These are phyloP conservation scores for Ptychobarbus kaznakovi DNA, from an alignment of 2,797 vertebrate species.

Conservation along the genomic window DNA sequence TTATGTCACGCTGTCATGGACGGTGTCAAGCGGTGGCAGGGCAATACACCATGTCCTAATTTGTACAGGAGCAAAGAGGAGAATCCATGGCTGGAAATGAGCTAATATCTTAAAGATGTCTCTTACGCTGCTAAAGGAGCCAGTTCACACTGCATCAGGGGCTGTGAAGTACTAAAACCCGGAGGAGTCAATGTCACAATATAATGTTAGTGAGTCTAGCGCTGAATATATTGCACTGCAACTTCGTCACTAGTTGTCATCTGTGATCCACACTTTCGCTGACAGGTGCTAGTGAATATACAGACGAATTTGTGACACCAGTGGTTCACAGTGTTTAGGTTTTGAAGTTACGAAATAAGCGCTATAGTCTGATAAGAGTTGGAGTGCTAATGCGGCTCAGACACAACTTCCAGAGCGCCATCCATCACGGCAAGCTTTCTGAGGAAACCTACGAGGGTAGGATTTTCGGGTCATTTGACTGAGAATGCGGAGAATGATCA, in stretches of 20 bases:
- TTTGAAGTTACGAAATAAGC: conserved; percentile 1
- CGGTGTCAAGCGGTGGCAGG: conserved; percentile 38
- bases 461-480: conserved; percentile 74
- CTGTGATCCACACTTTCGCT: conserved; percentile 1
- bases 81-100: conserved; percentile 11
- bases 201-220: conserved; percentile 5
- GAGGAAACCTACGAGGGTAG: conserved; percentile 63
- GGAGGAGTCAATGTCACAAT: not conserved
- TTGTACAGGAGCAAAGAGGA: conserved; percentile 50
- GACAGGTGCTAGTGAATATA: conserved; percentile 14
- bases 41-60: conserved; percentile 56
- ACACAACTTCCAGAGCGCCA: conserved; percentile 7
- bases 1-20: conserved; percentile 49
- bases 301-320: conserved; percentile 1
- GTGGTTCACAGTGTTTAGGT: not conserved
- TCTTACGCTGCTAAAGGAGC: not conserved
- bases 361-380: conserved; percentile 6
- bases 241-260: not conserved
- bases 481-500: conserved; percentile 69
- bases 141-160: not conserved
- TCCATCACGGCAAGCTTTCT: conserved; percentile 69
- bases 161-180: not conserved
- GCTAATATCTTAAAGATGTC: conserved; percentile 9
- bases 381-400: not conserved
- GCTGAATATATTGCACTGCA: not conserved